These are phyloP conservation scores for Reinhardtius hippoglossoides DNA, from an alignment of 2,113 vertebrate genomes.

Conservation along the genomic window DNA sequence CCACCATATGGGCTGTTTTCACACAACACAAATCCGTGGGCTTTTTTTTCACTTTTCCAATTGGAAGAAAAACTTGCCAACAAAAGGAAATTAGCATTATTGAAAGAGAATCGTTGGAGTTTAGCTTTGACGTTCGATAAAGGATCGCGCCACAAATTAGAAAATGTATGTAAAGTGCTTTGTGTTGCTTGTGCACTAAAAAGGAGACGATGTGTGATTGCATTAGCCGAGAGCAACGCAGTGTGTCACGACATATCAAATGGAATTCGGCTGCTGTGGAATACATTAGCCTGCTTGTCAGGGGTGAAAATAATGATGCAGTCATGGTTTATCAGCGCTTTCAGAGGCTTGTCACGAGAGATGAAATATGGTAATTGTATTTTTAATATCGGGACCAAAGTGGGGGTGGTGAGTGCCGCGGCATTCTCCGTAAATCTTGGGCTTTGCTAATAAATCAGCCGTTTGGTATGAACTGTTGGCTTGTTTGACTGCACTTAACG, in stretches of 20 bases:
- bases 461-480: conserved; percentile 32
- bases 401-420: conserved; percentile 30
- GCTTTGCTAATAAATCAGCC: conserved; percentile 39
- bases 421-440: conserved; percentile 26
- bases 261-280: conserved; percentile 55
- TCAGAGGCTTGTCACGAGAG: conserved; percentile 62
- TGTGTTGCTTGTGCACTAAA: conserved; percentile 25
- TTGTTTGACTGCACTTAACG: conserved; percentile 9
- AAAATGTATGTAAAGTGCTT: background rate
- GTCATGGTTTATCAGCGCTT: conserved; percentile 68
- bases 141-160: conserved; percentile 22
- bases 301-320: conserved; percentile 68
- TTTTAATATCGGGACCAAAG: conserved; percentile 64
- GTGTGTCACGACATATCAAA: conserved; percentile 54
- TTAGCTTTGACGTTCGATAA: conserved; percentile 6
- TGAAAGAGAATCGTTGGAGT: conserved; percentile 27
- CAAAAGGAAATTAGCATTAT: conserved; percentile 4
- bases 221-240: conserved; percentile 24
- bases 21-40: conserved; percentile 41
- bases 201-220: conserved; percentile 35
- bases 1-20: conserved; percentile 21
- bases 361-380: conserved; percentile 76
- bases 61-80: conserved; percentile 30
- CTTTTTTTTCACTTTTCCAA: conserved; percentile 43
- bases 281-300: conserved; percentile 70